Conservation (phyloP, 92 coral and sea anemone species). For the Zoanthus solanderi region DNA sequence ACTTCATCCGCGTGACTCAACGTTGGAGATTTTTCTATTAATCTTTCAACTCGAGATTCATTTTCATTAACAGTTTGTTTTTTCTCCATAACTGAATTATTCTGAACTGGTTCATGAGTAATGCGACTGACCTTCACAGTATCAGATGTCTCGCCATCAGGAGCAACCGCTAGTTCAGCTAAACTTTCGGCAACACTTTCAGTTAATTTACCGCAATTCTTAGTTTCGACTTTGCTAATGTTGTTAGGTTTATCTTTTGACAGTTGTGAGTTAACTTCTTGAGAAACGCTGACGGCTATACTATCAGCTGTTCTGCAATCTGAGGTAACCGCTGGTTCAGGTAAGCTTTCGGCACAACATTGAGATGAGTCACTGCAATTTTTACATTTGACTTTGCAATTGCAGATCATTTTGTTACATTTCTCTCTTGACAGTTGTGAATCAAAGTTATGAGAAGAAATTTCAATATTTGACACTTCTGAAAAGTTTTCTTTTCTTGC, state of each 20-base stretch:
- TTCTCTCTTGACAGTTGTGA: neutral
- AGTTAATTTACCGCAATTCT: neutral
- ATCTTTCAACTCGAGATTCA: neutral
- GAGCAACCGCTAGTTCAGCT: neutral
- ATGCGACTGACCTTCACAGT: neutral
- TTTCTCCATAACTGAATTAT: neutral
- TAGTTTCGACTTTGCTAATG: neutral
- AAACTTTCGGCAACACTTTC: neutral
- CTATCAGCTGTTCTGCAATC: neutral
- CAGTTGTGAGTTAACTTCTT: no score
- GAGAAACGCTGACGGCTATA: neutral
- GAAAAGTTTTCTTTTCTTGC: neutral
- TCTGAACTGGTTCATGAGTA: neutral
- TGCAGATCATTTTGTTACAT: neutral
- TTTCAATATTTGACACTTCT: neutral
- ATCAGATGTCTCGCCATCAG: neutral
- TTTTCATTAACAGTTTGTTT: neutral
- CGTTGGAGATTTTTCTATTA: neutral
- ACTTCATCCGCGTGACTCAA: neutral
- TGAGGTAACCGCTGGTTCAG: neutral
- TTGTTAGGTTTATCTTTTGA: neutral
- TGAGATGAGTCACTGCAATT: neutral
- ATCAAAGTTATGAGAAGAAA: neutral
- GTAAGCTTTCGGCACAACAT: neutral
- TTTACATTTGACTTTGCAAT: neutral